phyloP scores from a whole-genome alignment of 2,888 invertebrate species.

The Cactoblastis cactorum region DNA sequence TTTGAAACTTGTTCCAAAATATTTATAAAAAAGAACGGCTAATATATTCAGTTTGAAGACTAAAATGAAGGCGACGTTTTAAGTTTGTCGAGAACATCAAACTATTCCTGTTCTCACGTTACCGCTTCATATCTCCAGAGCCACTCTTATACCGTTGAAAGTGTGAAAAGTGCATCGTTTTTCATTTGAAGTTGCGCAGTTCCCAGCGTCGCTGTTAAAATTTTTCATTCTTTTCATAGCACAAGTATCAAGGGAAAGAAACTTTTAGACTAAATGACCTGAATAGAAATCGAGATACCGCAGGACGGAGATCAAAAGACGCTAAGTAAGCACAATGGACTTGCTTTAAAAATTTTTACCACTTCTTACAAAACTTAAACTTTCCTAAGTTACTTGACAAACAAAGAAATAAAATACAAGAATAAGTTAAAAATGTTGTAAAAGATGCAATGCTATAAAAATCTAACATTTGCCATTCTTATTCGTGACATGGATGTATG shows the following conservation, averaged over 20 bases:
- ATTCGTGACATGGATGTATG: constrained; percentile 2
- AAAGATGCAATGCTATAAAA: neutral
- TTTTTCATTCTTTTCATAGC: constrained; percentile 40
- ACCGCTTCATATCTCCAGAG: constrained; percentile 39
- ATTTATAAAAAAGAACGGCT: constrained; percentile 9
- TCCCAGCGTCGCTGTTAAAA: constrained; percentile 43
- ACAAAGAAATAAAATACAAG: neutral
- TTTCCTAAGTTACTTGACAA: neutral
- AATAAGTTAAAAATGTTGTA: too few species aligned
- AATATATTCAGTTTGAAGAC: constrained; percentile 37
- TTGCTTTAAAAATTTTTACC: constrained; percentile 21
- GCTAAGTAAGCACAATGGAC: constrained; percentile 27
- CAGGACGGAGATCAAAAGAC: constrained; percentile 33
- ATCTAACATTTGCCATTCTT: neutral
- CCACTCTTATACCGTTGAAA: constrained; percentile 38
- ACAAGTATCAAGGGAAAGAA: constrained; percentile 45
- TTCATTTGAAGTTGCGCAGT: constrained; percentile 51
- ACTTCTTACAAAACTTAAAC: constrained; percentile 15
- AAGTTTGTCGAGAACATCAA: constrained; percentile 52
- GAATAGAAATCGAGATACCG: constrained; percentile 50
- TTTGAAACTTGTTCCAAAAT: constrained; percentile 32
- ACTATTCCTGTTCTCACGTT: constrained; percentile 53
- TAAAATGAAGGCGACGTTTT: constrained; percentile 36
- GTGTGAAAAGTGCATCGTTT: constrained; percentile 53
- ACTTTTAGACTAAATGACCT: constrained; percentile 62